A percentile compares a stretch with the other conserved stretches of the same genome.
Conservation (phyloP, 2,113 vertebrate genomes). For the Connochaetes taurinus region DNA sequence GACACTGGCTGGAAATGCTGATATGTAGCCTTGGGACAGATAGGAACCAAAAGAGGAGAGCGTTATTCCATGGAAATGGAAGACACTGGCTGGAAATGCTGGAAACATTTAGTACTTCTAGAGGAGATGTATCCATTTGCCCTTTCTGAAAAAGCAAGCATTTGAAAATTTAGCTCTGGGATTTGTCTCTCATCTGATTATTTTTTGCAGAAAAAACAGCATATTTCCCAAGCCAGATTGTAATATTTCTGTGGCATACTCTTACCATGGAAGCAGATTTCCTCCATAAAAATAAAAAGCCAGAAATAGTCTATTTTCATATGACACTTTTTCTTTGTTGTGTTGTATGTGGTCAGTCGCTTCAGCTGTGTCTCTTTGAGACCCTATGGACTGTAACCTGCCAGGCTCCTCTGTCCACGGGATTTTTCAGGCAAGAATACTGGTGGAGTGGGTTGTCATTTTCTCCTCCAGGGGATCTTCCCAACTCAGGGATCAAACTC, state of each 20-base stretch:
- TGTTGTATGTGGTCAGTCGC: background rate
- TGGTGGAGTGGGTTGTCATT: background rate
- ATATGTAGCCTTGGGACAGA: background rate
- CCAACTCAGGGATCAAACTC: background rate
- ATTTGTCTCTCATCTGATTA: background rate
- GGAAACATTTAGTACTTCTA: background rate
- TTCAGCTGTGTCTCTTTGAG: background rate
- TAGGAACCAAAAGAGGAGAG: background rate
- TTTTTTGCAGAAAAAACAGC: background rate
- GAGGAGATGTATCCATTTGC: background rate
- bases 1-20: background rate
- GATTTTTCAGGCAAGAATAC: background rate
- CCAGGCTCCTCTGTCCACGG: background rate
- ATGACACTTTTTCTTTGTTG: background rate
- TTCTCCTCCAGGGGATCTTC: background rate
- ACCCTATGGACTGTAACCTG: background rate
- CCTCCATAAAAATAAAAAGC: background rate
- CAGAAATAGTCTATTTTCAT: background rate
- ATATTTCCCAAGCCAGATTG: background rate
- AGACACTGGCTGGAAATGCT: background rate
- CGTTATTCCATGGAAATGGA: background rate
- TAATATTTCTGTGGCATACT: background rate
- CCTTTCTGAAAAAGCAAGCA: background rate
- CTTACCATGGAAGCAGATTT: background rate
- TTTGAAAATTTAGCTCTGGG: background rate